Base-by-base conservation (phyloP, 2,888 invertebrate genomes). In the Drosophila flavopinicola region DNA sequence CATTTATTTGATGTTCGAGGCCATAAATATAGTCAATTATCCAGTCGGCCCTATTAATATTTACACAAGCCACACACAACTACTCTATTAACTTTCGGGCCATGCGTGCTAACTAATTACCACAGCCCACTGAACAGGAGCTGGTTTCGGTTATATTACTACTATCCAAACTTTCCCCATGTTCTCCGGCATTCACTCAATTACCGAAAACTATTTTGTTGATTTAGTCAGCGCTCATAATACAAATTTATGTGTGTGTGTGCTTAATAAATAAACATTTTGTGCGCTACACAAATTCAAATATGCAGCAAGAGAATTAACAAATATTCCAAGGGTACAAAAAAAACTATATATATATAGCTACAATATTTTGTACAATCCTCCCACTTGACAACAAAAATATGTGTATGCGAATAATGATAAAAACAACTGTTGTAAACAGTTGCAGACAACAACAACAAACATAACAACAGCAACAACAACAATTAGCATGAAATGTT, bases 201-300 rank as follows among this genome's bases (percentile, higher is more conserved):
- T 69, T 64, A 68, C 57, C 63, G 52, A 73, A 78, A 75, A 71
- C 64, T 48, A 45, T 54, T 60, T 53, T 77, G 72, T 79, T 75
- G 59, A 67, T 73, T 84, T 70, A 67, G 75, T 80, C 78, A 75
- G 82, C 82, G 64, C 52, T 66, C 69, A 75, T 75, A 75, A 75
- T 71, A 80, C 68, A 77, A 80, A 77, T 74, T 67, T 73, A 79
- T 78, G 47, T 75, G 33, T 48, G 41, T 64, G 64, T 71, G 56
- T 79, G 70, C 67, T 70, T 69, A 66, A 83, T 63, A 76, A 76
- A 83, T 72, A 80, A 78, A 75, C 71, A 80, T 72, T 80, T 69
- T 77, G 70, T 75, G 42, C 69, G 78, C 73, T 64, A 69, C 35
- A 75, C 66, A 72, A 68, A 71, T 72, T 64, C 67, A 72, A 80